Evolutionary conservation across 2,113 vertebrate species (phyloP).

Genomic region (Orcinus orca): DNA sequence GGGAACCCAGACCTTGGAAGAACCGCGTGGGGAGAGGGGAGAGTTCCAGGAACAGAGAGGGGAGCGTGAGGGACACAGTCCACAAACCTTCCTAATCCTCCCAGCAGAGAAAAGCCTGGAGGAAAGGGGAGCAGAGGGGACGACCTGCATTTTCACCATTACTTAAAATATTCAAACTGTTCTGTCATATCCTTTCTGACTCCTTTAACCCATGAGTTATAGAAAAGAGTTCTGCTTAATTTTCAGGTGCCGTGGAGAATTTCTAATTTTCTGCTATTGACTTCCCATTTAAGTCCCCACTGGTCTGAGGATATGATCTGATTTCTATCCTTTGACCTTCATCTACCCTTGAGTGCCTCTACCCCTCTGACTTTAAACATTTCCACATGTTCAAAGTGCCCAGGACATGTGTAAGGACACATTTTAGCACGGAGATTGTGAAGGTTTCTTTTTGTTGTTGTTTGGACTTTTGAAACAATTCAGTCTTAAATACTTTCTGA

Average conservation of each 20-base stretch:
- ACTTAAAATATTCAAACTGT: rapidly evolving
- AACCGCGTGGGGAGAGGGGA: rapidly evolving
- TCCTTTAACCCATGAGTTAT: rapidly evolving
- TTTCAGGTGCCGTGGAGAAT: rapidly evolving
- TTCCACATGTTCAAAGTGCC: neutral
- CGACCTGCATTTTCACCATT: rapidly evolving
- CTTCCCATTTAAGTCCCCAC: neutral
- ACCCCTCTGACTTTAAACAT: neutral
- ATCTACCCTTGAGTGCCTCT: neutral
- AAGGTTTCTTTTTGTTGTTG: too few relatives aligned
- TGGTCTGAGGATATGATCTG: neutral
- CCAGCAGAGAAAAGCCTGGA: neutral
- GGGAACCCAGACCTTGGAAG: rapidly evolving
- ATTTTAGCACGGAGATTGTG: rapidly evolving
- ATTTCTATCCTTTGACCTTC: neutral
- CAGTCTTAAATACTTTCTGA: neutral
- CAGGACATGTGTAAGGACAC: rapidly evolving
- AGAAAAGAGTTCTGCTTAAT: rapidly evolving
- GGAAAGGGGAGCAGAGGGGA: rapidly evolving
- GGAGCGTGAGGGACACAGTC: neutral
- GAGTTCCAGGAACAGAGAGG: neutral
- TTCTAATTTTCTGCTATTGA: neutral
- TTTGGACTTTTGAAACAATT: neutral
- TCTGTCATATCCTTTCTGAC: neutral
- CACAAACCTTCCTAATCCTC: rapidly evolving